These are phyloP conservation scores for Aphelenchoides fujianensis DNA, from an alignment of 1,140 invertebrate genomes.

Conservation along the genomic window DNA sequence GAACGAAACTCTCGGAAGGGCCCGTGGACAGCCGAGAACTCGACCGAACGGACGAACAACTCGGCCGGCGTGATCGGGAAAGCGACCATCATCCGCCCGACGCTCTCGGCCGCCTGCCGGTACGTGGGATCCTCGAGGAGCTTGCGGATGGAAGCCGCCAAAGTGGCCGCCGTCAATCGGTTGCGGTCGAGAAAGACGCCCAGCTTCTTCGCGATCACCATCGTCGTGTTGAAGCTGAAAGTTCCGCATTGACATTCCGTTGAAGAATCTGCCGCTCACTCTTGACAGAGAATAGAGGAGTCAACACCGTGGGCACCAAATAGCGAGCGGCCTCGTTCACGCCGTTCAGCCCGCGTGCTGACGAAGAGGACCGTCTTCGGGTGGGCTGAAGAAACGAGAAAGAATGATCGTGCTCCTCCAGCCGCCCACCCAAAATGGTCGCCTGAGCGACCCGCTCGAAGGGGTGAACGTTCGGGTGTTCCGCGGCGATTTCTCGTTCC, in stretches of 20 bases:
- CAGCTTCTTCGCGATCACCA: too few relatives aligned
- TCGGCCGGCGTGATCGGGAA: neutral
- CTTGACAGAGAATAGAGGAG: neutral
- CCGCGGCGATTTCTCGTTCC: neutral
- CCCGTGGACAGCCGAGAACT: neutral
- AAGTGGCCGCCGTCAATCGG: neutral
- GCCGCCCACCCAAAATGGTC: neutral
- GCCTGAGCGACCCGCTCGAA: neutral
- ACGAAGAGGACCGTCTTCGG: neutral
- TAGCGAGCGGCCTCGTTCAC: neutral
- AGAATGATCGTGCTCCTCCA: too few relatives aligned
- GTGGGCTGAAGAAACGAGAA: too few relatives aligned
- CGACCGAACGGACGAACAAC: neutral
- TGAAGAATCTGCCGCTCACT: too few relatives aligned
- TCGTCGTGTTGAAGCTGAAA: too few relatives aligned
- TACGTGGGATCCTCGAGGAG: neutral
- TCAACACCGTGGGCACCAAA: neutral
- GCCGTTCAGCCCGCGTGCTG: neutral
- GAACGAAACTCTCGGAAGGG: neutral
- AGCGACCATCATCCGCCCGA: neutral
- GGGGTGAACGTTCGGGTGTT: neutral
- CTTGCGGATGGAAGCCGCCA: neutral
- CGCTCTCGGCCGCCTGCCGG: neutral
- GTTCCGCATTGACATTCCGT: too few relatives aligned
- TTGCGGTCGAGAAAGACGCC: neutral